phyloP scores from a whole-genome alignment of 2,888 invertebrate genomes.

The Plutella xylostella region DNA sequence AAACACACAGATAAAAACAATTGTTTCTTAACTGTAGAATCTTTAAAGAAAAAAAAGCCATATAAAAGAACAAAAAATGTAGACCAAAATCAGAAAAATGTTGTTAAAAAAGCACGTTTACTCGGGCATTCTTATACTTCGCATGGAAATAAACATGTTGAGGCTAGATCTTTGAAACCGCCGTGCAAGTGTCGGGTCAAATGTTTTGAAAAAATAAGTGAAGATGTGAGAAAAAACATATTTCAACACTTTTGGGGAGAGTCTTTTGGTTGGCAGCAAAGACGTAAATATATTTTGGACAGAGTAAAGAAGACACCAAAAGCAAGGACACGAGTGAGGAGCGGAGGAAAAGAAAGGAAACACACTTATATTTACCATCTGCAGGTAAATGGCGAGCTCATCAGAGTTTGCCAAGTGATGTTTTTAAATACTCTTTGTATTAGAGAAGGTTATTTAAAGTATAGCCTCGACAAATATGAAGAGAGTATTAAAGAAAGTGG shows the following conservation, averaged over 20 bases:
- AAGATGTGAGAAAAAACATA: not conserved
- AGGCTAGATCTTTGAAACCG: conserved; percentile 3
- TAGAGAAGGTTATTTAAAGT: conserved; percentile 3
- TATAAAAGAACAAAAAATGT: conserved; percentile 2
- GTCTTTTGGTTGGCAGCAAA: conserved; percentile 3
- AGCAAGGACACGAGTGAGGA: not conserved
- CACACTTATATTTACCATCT: conserved; percentile 2
- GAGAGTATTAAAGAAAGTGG: not conserved
- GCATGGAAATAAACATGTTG: not conserved
- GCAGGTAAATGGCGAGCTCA: not conserved
- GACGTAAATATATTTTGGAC: conserved; percentile 3
- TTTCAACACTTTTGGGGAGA: conserved; percentile 5
- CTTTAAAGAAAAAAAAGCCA: conserved; percentile 2
- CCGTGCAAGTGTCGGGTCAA: conserved; percentile 3
- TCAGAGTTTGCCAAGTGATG: conserved; percentile 5
- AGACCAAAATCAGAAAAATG: conserved; percentile 1
- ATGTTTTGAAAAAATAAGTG: conserved; percentile 6
- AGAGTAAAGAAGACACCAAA: conserved; percentile 3
- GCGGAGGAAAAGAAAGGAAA: conserved; percentile 4
- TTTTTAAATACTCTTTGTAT: conserved; percentile 5
- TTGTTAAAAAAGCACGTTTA: conserved; percentile 4
- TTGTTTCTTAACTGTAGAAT: no score
- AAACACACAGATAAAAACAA: no score
- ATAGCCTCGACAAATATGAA: not conserved
- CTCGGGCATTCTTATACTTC: not conserved